Evolutionary conservation across 2,888 invertebrate genomes (phyloP).

Genomic region (Didymodactylos carnosus): DNA sequence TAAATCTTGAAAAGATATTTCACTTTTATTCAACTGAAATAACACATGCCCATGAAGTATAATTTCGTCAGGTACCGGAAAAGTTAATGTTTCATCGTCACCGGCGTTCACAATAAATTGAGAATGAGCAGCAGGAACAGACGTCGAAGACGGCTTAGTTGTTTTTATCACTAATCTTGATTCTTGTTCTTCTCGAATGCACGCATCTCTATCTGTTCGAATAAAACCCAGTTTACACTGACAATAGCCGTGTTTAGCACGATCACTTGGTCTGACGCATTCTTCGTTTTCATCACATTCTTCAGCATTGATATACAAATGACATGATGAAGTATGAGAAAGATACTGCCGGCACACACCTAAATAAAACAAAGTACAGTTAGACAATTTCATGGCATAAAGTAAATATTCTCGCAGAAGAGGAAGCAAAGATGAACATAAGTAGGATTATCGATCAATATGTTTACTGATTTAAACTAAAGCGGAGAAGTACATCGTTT

Average conservation of each 20-base stretch:
- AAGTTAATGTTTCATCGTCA: not conserved
- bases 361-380: no score
- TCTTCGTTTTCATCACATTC: conserved; percentile 3
- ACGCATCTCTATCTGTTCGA: not conserved
- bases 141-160: not conserved
- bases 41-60: not conserved
- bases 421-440: no score
- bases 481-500: no score
- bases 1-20: not conserved
- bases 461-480: no score
- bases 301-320: not conserved
- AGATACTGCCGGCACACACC: conserved; percentile 7
- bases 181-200: not conserved
- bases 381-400: no score
- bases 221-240: conserved; percentile 7
- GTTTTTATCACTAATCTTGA: not conserved
- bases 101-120: not conserved
- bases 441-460: no score
- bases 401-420: not conserved
- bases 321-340: not conserved
- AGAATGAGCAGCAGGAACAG: not conserved
- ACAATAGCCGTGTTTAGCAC: conserved; percentile 9
- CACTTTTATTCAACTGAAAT: not conserved
- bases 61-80: not conserved
- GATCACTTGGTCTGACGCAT: not conserved